A percentile compares a stretch with the other conserved stretches of the same genome.
These are phyloP conservation scores for Leptodactylus fuscus DNA, from an alignment of 2,113 vertebrate species.

Conservation along the genomic window DNA sequence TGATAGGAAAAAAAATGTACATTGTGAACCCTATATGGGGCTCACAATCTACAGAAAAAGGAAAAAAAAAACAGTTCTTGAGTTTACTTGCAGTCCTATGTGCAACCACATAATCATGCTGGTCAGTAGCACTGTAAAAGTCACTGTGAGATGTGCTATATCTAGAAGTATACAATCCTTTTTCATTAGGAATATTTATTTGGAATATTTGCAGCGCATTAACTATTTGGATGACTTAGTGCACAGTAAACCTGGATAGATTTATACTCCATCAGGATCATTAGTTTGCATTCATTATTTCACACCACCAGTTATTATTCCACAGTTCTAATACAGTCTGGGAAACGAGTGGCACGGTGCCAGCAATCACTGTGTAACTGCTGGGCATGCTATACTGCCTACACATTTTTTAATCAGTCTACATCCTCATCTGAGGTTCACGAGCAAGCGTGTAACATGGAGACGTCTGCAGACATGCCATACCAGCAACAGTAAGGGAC, in stretches of 20 bases:
- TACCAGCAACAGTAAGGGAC: background rate
- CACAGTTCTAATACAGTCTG: constrained; percentile 22
- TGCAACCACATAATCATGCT: background rate
- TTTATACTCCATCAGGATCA: background rate
- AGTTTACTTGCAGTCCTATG: too few species aligned
- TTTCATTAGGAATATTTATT: background rate
- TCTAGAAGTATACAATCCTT: background rate
- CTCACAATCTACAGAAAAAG: too few species aligned
- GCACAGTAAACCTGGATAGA: constrained; percentile 7
- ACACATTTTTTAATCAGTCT: constrained; percentile 41
- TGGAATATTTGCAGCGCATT: constrained; percentile 18
- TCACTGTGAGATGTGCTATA: background rate
- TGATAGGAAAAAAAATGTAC: too few species aligned
- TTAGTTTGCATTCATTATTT: constrained; percentile 42
- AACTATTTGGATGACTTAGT: background rate
- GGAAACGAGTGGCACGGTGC: constrained; percentile 29
- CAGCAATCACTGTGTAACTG: constrained; percentile 36
- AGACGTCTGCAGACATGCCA: background rate
- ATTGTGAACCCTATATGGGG: too few species aligned
- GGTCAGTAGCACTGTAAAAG: background rate
- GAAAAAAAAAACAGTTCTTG: too few species aligned
- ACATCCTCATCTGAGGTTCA: constrained; percentile 20
- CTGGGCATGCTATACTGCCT: constrained; percentile 35
- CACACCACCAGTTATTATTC: constrained; percentile 36
- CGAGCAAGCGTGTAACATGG: background rate